Percentiles rank a stretch among this genome's conserved stretches.
These are phyloP conservation scores for Andinoacara biseriatus DNA, from an alignment of 2,113 vertebrate genomes.

Conservation along the genomic window DNA sequence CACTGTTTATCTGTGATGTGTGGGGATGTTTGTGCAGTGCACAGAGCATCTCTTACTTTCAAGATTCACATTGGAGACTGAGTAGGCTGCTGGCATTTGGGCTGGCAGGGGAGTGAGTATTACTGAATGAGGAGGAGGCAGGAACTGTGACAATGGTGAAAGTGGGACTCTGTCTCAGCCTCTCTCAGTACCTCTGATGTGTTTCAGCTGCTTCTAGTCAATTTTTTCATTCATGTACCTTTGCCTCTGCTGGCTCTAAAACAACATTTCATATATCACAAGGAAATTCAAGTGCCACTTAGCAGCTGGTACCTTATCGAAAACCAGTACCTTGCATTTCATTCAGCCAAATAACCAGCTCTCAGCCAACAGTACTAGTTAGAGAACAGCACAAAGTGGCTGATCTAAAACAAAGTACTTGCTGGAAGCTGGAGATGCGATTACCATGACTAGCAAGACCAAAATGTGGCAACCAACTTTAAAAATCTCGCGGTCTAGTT, in stretches of 20 bases:
- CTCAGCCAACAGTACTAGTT: background rate
- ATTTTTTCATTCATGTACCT: background rate
- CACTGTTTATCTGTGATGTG: slow-evolving; percentile 3
- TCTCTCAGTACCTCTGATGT: background rate
- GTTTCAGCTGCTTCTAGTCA: background rate
- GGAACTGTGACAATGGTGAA: background rate
- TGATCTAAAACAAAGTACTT: background rate
- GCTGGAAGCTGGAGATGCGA: background rate
- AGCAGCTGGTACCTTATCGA: background rate
- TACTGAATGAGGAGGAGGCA: background rate
- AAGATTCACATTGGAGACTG: background rate
- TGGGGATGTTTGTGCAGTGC: slow-evolving; percentile 19
- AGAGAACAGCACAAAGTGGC: background rate
- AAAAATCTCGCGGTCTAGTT: background rate
- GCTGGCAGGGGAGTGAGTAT: slow-evolving; percentile 14
- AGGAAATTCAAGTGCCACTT: background rate
- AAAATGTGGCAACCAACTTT: background rate
- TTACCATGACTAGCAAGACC: background rate
- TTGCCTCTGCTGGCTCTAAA: background rate
- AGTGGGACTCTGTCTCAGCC: background rate
- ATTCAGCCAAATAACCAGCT: too few relatives aligned
- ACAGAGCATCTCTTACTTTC: slow-evolving; percentile 20
- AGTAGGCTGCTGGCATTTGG: slow-evolving; percentile 21
- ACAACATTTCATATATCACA: background rate
- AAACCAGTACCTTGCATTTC: background rate